These are phyloP conservation scores for Psittacara wagleri DNA, from an alignment of 2,113 vertebrate genomes.

Conservation along the genomic window DNA sequence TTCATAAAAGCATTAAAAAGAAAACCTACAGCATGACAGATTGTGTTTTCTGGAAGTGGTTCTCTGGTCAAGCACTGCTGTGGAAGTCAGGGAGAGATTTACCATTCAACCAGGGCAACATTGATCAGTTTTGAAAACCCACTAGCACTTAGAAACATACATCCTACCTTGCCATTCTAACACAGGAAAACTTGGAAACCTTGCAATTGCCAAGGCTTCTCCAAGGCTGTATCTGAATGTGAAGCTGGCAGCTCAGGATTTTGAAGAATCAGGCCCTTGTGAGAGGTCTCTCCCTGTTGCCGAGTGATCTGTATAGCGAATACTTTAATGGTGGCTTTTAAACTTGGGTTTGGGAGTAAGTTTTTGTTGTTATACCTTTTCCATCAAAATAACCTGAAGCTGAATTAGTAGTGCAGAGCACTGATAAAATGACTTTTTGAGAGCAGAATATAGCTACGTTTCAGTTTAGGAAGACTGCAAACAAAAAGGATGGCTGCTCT, in stretches of 20 bases:
- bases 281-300: neutral
- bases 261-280: neutral
- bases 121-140: neutral
- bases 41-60: neutral
- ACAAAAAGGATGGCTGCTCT: neutral
- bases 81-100: neutral
- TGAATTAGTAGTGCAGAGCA: neutral
- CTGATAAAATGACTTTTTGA: constrained; percentile 1
- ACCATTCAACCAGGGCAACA: neutral
- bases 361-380: neutral
- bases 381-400: neutral
- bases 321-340: neutral
- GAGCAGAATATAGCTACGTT: neutral
- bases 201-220: neutral
- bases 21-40: neutral
- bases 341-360: neutral
- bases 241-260: neutral
- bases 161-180: neutral
- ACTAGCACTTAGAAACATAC: neutral
- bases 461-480: neutral
- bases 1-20: neutral
- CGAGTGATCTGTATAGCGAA: neutral
- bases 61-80: neutral
- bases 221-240: neutral
- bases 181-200: neutral